Conservation (phyloP, 2,888 invertebrate species). For the Neelides folsomi region DNA sequence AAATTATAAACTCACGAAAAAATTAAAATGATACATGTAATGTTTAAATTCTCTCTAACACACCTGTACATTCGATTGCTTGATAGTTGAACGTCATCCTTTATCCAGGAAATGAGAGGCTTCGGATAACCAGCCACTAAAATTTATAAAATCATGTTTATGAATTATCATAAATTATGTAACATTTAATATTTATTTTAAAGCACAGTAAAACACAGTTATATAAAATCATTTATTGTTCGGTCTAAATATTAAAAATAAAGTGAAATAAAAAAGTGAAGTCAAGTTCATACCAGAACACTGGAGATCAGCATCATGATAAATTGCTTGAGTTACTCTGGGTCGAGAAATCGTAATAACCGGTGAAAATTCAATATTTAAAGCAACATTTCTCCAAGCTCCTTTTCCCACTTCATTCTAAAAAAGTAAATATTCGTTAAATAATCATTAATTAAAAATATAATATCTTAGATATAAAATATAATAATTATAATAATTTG, state of each 20-base stretch:
- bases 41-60: neutral
- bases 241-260: too few species aligned
- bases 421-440: conserved; percentile 35
- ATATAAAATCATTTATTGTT: too few species aligned
- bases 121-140: conserved; percentile 80
- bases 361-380: conserved; percentile 80
- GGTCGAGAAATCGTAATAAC: conserved; percentile 73
- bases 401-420: conserved; percentile 80
- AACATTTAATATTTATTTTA: too few species aligned
- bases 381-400: conserved; percentile 60
- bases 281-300: conserved; percentile 50
- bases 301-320: conserved; percentile 86
- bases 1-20: too few species aligned
- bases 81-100: conserved; percentile 62
- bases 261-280: too few species aligned
- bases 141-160: too few species aligned
- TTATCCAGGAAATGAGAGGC: conserved; percentile 81
- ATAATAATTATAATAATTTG: too few species aligned
- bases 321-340: conserved; percentile 70
- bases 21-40: neutral
- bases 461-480: too few species aligned
- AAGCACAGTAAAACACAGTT: too few species aligned
- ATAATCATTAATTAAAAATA: neutral
- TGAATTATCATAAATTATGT: too few species aligned
- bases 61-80: conserved; percentile 78